phyloP scores from a whole-genome alignment of 2,113 vertebrate species.

The Pollimyrus isidori region DNA sequence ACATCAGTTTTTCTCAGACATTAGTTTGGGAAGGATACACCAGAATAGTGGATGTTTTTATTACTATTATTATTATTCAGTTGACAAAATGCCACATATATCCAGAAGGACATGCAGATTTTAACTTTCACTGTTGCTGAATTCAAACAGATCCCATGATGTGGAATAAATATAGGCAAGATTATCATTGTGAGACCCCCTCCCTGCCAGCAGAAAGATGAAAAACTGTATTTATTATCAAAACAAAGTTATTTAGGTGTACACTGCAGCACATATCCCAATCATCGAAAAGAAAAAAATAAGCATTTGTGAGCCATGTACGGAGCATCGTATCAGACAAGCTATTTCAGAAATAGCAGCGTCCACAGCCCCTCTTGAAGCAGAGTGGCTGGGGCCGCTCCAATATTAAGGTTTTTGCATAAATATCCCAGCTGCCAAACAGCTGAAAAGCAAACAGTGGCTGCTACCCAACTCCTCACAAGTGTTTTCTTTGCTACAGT shows the following conservation, averaged over 20 bases:
- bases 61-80: not conserved
- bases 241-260: not conserved
- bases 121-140: not conserved
- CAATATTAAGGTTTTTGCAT: not conserved
- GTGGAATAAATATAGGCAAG: not conserved
- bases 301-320: not conserved
- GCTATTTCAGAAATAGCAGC: not conserved
- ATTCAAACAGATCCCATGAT: not conserved
- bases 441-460: not conserved
- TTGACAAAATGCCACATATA: not conserved
- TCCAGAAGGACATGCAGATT: not conserved
- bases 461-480: not conserved
- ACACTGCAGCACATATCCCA: not conserved
- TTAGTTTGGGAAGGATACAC: not conserved
- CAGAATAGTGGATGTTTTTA: not conserved
- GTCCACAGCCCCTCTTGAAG: not conserved
- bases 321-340: not conserved
- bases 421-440: conserved; percentile 8
- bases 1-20: not conserved
- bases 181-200: not conserved
- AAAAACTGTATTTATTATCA: not conserved
- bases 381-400: not conserved
- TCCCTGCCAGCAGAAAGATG: not conserved
- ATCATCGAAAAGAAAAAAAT: not conserved
- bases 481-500: conserved; percentile 1